Evolutionary conservation across 1,140 invertebrate genomes (phyloP), one percentile per base, ranked within the genome.

Genomic region (Papilio xuthus): DNA sequence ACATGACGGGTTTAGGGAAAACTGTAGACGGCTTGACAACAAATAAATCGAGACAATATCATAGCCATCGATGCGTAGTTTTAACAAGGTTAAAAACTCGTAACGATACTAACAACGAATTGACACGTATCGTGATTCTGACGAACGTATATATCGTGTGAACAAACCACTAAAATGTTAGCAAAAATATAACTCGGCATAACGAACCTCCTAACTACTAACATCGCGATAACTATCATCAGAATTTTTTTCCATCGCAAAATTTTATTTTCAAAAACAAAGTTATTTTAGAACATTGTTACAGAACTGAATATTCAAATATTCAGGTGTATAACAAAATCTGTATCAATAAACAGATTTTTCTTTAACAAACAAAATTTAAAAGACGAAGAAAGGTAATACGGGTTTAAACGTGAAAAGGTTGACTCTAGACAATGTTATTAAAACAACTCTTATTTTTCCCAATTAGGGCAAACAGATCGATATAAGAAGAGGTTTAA

Each of bases 41-140:
- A 53, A 53, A 53, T 20, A 53, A 53, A 53, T 20, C 18, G 50
- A 20, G 8, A 53, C 44, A 47, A 47, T 18, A 15, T 47, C 44
- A 15, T 53, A 8, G 9, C 56, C 2, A 4, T 2, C 56, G 56
- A 3, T 13, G 20, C 23, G 23, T 26, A 60, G 56, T n/a, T 60
- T 60, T 60, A 28, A 60, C 56, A 26, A 13, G 13, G 56, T 60
- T 26, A 77, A 71, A 69, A 71, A 69, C 69, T 53, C 13, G 32
- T n/a, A 63, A 77, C 63, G 18, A 70, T 60, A 74, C 15, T 77
- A 67, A 42, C 32, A 23, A 60, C 44, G 15, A 44, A 73, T 32
- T 4, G 26, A 26, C 23, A 26, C 23, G 20, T 26, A 56, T 56
- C n/a, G 20, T 23, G n/a, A n/a, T 60, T 26, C 9, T 20, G 23